phyloP scores from a whole-genome alignment of 1,140 invertebrate genomes.

The Radopholus similis region DNA sequence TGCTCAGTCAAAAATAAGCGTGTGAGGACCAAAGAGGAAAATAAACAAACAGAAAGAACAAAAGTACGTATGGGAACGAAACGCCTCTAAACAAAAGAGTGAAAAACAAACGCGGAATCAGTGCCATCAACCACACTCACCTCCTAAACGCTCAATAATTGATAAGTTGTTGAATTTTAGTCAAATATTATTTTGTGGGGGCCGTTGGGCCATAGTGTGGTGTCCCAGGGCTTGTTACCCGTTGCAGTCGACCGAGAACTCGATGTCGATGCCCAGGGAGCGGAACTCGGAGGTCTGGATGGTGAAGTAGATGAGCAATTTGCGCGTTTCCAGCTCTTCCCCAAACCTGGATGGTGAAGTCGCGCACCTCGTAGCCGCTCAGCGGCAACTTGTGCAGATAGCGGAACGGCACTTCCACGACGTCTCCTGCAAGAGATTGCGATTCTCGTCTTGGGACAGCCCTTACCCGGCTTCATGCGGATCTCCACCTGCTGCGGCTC shows the following conservation, averaged over 20 bases:
- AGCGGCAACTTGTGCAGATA: constrained; percentile 45
- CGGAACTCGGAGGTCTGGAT: constrained; percentile 51
- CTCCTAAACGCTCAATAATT: too few species aligned
- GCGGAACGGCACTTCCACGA: constrained; percentile 52
- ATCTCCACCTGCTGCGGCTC: constrained; percentile 55
- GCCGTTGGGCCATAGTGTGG: too few species aligned
- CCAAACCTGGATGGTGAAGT: too few species aligned
- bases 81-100: too few species aligned
- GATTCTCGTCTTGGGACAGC: not conserved
- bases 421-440: constrained; percentile 43
- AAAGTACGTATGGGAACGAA: too few species aligned
- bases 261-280: constrained; percentile 42
- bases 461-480: constrained; percentile 48
- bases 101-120: too few species aligned
- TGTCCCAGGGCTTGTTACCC: too few species aligned
- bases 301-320: constrained; percentile 45
- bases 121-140: too few species aligned
- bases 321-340: too few species aligned
- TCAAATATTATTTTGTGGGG: too few species aligned
- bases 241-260: constrained; percentile 53
- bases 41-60: too few species aligned
- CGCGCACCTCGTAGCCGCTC: constrained; percentile 35
- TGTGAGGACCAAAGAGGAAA: not conserved
- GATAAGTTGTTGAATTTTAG: not conserved
- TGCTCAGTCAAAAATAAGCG: too few species aligned